Percentiles rank a stretch among this genome's conserved stretches.
These are phyloP conservation scores for Nestor notabilis DNA, from an alignment of 2,113 vertebrate species.

Conservation along the genomic window DNA sequence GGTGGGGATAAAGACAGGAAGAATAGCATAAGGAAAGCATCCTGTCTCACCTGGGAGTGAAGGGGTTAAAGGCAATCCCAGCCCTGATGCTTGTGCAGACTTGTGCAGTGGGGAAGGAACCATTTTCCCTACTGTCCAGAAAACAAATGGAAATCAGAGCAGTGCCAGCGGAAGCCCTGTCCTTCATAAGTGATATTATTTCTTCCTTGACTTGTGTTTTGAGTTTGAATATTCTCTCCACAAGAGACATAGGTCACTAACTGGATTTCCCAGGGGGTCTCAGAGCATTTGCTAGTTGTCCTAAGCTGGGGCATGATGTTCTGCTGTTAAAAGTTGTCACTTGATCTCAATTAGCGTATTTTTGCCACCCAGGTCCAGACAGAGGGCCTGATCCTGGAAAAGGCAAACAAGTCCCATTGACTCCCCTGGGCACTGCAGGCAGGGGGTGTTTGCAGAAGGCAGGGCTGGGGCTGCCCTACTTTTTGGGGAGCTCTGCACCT, in stretches of 20 bases:
- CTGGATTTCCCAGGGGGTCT: background rate
- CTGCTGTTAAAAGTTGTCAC: background rate
- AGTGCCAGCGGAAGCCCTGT: background rate
- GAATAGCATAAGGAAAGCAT: background rate
- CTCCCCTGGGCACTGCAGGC: background rate
- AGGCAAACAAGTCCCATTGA: background rate
- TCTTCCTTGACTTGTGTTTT: background rate
- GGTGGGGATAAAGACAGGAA: fast-evolving
- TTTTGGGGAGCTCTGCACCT: background rate
- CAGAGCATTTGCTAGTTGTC: background rate
- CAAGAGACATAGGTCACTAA: background rate
- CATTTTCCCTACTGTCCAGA: background rate
- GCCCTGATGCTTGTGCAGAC: background rate
- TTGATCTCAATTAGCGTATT: background rate
- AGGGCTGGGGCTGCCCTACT: background rate
- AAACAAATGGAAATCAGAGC: background rate
- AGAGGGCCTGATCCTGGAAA: background rate
- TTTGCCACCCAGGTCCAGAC: background rate
- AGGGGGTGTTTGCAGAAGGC: background rate
- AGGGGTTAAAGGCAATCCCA: slow-evolving; percentile 2
- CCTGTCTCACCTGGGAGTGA: background rate
- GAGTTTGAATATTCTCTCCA: background rate
- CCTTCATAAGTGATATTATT: background rate
- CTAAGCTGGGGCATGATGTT: background rate
- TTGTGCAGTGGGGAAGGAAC: background rate